Conservation (phyloP, 2,888 invertebrate genomes). For the Pachliopta kotzebuea region DNA sequence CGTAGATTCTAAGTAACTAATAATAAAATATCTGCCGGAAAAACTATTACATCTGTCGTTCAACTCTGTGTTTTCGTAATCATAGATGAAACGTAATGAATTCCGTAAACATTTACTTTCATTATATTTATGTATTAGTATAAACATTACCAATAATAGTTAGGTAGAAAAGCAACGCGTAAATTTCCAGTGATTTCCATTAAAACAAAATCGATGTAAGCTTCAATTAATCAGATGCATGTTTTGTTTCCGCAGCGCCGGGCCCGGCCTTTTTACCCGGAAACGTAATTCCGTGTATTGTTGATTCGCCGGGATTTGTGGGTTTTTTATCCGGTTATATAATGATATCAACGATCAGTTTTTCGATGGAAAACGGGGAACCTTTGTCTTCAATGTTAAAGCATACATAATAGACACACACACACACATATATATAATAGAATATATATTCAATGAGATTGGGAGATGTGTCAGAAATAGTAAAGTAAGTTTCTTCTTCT, state of each 20-base stretch:
- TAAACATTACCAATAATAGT: background rate
- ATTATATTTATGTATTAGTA: no score
- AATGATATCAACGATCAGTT: background rate
- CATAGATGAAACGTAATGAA: no score
- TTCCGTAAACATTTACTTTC: no score
- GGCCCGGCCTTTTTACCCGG: conserved; percentile 34
- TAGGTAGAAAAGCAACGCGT: conserved; percentile 23
- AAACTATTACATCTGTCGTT: no score
- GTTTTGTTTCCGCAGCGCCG: conserved; percentile 38
- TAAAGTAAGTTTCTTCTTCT: no score
- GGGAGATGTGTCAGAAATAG: no score
- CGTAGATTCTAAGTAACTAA: no score
- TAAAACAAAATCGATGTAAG: conserved; percentile 64
- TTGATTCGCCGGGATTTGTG: conserved; percentile 33
- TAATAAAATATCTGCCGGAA: no score
- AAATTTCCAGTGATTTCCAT: conserved; percentile 32
- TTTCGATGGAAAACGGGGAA: background rate
- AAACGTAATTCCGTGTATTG: conserved; percentile 37
- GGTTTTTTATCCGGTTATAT: conserved; percentile 30
- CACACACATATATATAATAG: no score
- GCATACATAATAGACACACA: no score
- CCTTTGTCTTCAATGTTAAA: conserved; percentile 3
- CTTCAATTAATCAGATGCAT: conserved; percentile 51
- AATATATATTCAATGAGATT: no score
- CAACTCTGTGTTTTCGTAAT: no score